Base-by-base conservation (phyloP, 2,113 vertebrate species). In the Pluvianellus socialis region DNA sequence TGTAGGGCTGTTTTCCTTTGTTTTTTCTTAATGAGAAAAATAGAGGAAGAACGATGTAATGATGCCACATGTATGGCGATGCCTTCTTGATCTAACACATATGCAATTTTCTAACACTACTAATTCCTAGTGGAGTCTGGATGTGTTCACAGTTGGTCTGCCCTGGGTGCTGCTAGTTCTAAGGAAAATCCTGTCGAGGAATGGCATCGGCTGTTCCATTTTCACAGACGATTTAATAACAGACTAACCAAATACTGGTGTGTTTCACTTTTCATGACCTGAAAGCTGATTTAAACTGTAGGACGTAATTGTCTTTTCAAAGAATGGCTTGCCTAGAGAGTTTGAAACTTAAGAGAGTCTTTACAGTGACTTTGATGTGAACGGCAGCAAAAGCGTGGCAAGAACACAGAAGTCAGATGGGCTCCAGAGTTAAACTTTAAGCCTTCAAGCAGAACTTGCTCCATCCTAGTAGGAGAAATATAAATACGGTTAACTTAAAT, bases 41-140 rank as follows among this genome's bases (percentile, higher is more conserved):
- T 20, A 59, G 77, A 89, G 91, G 90, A 89, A 91, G 96, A 96
- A 35, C 93, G 86, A 76, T 53, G 79, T 79, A 86, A 63, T 9
- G 16, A 88, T 96, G 96, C 96, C 97, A 73, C 53, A 9, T 74
- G 85, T 94, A 88, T 97, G 82, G 88, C 86, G 0, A 94, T 97
- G 97, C 97, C 97, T 98, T 98, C 97, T 97, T 96, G 86, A 97
- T 85, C 74, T 94, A 96, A 88, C 23, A 68, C 77, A 91, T 97
- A 96, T 97, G 96, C 96, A 96, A 35, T 97, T 97, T 98, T 94
- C 91, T 96, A 93, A 95, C 94, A 94, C 95, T 97, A 96, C 94
- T 95, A 80, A 95, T 96, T 97, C 71, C 79, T 94, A 22, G 24
- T 82, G 88, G 95, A 59, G 77, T 88, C 94, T 97, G 86, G 89